A percentile compares a stretch with the other conserved stretches of the same genome.
phyloP scores from a whole-genome alignment of 2,113 vertebrate genomes.

The Callithrix jacchus region DNA sequence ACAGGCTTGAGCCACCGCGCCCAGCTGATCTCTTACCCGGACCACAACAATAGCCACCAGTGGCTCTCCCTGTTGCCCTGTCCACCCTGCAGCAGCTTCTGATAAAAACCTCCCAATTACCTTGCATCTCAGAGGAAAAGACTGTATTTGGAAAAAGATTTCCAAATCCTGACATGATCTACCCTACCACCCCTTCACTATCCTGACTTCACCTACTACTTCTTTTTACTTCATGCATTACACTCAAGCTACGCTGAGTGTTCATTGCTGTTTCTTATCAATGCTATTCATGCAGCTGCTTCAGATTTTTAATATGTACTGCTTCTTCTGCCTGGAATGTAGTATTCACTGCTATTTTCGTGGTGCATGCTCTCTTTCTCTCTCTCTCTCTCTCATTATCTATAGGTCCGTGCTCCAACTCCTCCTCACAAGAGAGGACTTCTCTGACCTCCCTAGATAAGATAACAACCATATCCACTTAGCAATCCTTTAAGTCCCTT shows the following conservation, averaged over 20 bases:
- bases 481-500: no score
- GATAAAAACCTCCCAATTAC: background rate
- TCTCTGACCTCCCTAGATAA: background rate
- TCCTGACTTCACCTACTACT: background rate
- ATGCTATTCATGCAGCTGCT: background rate
- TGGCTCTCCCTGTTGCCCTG: background rate
- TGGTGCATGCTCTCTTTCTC: background rate
- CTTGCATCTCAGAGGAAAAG: background rate
- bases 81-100: background rate
- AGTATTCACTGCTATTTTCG: background rate
- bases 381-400: background rate
- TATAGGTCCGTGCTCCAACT: background rate
- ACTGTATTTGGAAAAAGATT: background rate
- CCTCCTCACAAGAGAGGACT: background rate
- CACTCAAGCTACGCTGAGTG: background rate
- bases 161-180: background rate
- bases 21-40: background rate
- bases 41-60: rapidly evolving
- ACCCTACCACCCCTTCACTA: background rate
- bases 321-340: background rate
- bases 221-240: background rate
- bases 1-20: no score
- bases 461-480: background rate
- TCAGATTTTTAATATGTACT: background rate
- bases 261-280: background rate